Evolutionary conservation across 2,113 vertebrate species (phyloP), one percentile per base, ranked within the genome.

Genomic region (Circaetus gallicus): DNA sequence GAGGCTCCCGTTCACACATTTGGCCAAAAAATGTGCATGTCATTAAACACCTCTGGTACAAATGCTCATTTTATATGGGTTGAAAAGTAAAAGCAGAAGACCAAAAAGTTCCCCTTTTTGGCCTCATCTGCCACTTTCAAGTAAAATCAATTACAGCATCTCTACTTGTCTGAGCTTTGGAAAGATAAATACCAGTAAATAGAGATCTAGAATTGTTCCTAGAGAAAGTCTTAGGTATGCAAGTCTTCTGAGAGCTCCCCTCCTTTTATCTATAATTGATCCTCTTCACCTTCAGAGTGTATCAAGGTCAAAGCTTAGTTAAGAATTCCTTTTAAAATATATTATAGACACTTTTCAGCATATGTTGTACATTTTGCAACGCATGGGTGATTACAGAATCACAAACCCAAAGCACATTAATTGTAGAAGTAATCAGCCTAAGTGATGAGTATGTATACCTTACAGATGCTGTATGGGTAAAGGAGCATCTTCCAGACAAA

Each of bases 201-300:
- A 96, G 91, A 96, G 90, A 90, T 81, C 85, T 72, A 86, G 73
- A 81, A 65, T 22, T 92, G 45, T 83, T 96, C 94, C 88, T 91
- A 97, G 93, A 96, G 92, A 95, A 95, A 94, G 62, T 97, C 96
- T 94, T 93, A 93, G 74, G 83, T 87, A 94, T 58, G 7, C 79
- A 53, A 88, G 70, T 95, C 98, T 96, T 96, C 85, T 0, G 61
- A 98, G 97, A 97, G 69, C 65, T 92, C 72, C 56, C 79, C 91
- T 96, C 82, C 90, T 97, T 97, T 97, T 97, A 98, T 97, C 96
- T 97, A 3, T 97, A 97, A 97, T 97, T 98, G 97, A 98, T 98
- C 97, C 97, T 56, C 61, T 93, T 90, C 74, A 97, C 96, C 95
- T 98, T 97, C 96, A 63, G 84, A 82, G 62, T 71, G 50, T n/a